These are phyloP conservation scores for Verasper variegatus DNA, from an alignment of 2,113 vertebrate species.

Conservation along the genomic window DNA sequence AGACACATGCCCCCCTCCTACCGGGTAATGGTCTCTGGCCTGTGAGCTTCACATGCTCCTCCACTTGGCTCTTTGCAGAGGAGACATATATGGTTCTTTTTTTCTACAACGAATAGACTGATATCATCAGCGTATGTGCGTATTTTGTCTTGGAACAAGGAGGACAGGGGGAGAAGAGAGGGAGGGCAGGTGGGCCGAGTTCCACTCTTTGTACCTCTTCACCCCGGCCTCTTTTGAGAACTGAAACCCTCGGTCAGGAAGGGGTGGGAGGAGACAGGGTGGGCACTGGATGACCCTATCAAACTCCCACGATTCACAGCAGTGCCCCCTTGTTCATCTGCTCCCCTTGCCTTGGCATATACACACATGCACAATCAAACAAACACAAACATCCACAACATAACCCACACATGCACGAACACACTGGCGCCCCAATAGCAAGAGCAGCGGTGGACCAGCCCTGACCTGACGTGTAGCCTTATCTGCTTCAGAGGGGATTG, in stretches of 20 bases:
- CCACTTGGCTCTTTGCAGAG: slow-evolving; percentile 69
- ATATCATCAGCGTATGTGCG: slow-evolving; percentile 74
- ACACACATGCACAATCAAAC: slow-evolving; percentile 57
- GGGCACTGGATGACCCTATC: slow-evolving; percentile 56
- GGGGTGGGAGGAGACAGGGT: slow-evolving; percentile 61
- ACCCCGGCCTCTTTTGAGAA: slow-evolving; percentile 60
- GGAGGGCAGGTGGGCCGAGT: slow-evolving; percentile 11
- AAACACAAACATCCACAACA: slow-evolving; percentile 52
- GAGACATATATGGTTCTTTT: slow-evolving; percentile 72
- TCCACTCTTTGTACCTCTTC: slow-evolving; percentile 61
- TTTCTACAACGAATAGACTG: slow-evolving; percentile 76
- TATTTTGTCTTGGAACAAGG: slow-evolving; percentile 67
- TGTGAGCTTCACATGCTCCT: slow-evolving; percentile 83
- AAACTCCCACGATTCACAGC: slow-evolving; percentile 61
- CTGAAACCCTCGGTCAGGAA: slow-evolving; percentile 58
- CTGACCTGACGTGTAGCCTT: slow-evolving; percentile 92
- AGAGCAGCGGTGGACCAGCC: slow-evolving; percentile 80
- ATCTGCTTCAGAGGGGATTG: slow-evolving; percentile 80
- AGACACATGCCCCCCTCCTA: slow-evolving; percentile 98
- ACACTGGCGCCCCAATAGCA: slow-evolving; percentile 65
- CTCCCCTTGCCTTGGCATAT: slow-evolving; percentile 50
- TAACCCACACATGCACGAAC: slow-evolving; percentile 59
- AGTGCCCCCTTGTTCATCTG: slow-evolving; percentile 58
- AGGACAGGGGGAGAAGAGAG: slow-evolving; percentile 41
- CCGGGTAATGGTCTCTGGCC: slow-evolving; percentile 99